These are phyloP conservation scores for Coregonus ussuriensis DNA, from an alignment of 2,797 vertebrate species.

Conservation along the genomic window DNA sequence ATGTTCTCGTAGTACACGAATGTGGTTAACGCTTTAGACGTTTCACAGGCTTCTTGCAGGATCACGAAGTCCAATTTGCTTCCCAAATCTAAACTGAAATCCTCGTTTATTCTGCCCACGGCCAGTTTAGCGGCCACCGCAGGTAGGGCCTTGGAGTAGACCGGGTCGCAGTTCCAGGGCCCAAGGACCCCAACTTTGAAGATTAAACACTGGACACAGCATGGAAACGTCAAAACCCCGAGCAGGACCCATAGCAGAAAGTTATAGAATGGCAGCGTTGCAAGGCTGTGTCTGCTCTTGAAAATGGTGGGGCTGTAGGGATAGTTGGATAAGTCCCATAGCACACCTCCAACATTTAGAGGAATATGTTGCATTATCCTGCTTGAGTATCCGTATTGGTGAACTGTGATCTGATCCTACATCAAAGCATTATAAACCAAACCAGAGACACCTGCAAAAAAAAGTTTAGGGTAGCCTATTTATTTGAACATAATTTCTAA, in stretches of 20 bases:
- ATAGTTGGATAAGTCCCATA: slow-evolving; percentile 63
- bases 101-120: slow-evolving; percentile 71
- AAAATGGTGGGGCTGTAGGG: slow-evolving; percentile 47
- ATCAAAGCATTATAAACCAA: slow-evolving; percentile 41
- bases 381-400: slow-evolving; percentile 54
- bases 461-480: background rate
- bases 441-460: slow-evolving; percentile 43
- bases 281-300: slow-evolving; percentile 52
- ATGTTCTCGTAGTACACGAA: slow-evolving; percentile 71
- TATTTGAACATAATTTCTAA: background rate
- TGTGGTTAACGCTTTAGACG: slow-evolving; percentile 76
- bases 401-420: slow-evolving; percentile 52
- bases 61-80: slow-evolving; percentile 69
- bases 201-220: slow-evolving; percentile 71
- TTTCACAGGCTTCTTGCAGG: slow-evolving; percentile 75
- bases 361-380: slow-evolving; percentile 80
- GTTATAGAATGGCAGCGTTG: slow-evolving; percentile 57
- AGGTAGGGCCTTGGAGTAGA: slow-evolving; percentile 73
- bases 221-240: slow-evolving; percentile 71
- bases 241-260: slow-evolving; percentile 72
- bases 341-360: slow-evolving; percentile 56
- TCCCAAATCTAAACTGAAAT: slow-evolving; percentile 63
- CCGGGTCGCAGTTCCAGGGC: slow-evolving; percentile 78
- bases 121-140: slow-evolving; percentile 69
- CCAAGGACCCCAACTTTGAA: slow-evolving; percentile 81